Evolutionary conservation across 2,797 vertebrate genomes (phyloP), one percentile per base, ranked within the genome.

Genomic region (Chelon labrosus): DNA sequence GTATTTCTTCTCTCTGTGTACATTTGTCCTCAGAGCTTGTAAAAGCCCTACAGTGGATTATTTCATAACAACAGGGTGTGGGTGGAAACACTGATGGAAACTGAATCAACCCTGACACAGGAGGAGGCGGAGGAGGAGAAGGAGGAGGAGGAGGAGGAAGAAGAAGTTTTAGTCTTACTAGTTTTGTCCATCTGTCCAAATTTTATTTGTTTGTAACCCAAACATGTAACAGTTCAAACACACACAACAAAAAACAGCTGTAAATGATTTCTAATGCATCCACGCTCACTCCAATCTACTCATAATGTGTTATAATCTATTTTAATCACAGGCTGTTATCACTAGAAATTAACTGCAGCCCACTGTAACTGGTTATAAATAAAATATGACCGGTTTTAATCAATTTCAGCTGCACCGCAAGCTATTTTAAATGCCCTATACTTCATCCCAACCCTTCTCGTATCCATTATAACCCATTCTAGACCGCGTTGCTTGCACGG

Each of bases 11-110:
- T 60, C 7, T 73, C 73, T n/a, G 54, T 65, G 65, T 61, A 67
- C 20, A 13, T 58, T 68, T 62, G 61, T 64, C 79, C 74, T 78
- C 72, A 70, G 51, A 70, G 66, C 37, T 53, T 84, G 71, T 52
- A 51, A 64, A 79, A 65, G 70, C 58, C 61, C 74, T 79, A 74
- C 78, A 80, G 78, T 75, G 76, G 73, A 73, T 62, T 53, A 39
- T 84, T 81, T 88, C 54, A 73, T 76, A 88, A 82, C 64, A 79
- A 80, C 69, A 65, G 37, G 35, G 68, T 60, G 85, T 84, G 82
- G 86, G 88, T 71, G 75, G 77, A 73, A 82, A 76, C 79, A 71
- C 74, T 56, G 20, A 79, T 57, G 74, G 49, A 44, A 27, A 69
- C 73, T 75, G 71, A 87, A 80, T 85, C 73, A 77, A 52, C 35